phyloP scores from a whole-genome alignment of 2,113 vertebrate species.

The Ovis aries region DNA sequence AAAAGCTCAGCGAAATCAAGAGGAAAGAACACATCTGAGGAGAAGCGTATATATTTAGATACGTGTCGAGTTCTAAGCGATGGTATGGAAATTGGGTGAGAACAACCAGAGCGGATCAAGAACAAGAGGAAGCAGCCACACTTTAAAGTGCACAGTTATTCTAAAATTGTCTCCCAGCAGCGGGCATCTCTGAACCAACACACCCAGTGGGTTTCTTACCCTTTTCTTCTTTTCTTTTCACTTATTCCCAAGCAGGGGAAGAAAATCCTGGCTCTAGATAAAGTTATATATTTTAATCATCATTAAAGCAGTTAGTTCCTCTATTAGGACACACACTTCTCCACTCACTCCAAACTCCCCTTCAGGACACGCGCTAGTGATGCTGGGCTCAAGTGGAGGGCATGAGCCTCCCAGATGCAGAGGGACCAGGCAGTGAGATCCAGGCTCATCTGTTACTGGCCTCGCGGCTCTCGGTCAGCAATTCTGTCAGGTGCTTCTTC shows the following conservation, averaged over 20 bases:
- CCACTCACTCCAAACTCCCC: neutral
- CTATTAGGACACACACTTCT: neutral
- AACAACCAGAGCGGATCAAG: neutral
- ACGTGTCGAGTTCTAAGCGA: neutral
- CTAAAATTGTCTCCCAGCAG: slow-evolving; percentile 36
- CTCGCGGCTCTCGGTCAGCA: neutral
- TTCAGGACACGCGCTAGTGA: neutral
- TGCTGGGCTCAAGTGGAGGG: neutral
- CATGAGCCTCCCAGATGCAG: neutral
- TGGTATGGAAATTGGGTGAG: slow-evolving; percentile 36
- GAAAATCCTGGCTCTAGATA: slow-evolving; percentile 16
- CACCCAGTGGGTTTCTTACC: slow-evolving; percentile 25
- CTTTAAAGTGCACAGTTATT: slow-evolving; percentile 47
- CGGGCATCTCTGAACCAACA: slow-evolving; percentile 25
- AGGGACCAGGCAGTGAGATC: neutral
- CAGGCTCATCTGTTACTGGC: neutral
- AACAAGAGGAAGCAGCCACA: neutral
- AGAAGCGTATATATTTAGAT: slow-evolving; percentile 44
- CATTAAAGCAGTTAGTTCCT: neutral
- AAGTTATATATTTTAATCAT: slow-evolving; percentile 23
- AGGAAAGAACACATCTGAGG: slow-evolving; percentile 42
- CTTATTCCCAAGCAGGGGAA: neutral
- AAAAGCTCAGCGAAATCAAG: slow-evolving; percentile 38
- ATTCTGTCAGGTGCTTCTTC: neutral
- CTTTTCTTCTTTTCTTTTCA: slow-evolving; percentile 43